Conservation (phyloP, 1,140 invertebrate genomes). For the Protaetia brevitarsis region DNA sequence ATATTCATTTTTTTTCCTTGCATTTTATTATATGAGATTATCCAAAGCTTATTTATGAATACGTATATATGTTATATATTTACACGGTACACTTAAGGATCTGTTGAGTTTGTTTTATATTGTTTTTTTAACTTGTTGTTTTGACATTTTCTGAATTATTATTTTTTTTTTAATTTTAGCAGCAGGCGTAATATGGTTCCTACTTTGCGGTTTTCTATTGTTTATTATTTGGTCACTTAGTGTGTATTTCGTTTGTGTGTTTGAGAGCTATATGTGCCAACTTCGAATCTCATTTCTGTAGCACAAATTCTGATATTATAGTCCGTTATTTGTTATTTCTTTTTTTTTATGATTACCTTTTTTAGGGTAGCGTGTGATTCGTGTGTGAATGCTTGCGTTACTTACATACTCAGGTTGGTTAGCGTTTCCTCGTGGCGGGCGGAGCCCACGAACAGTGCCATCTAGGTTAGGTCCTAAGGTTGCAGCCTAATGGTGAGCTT, state of each 20-base stretch:
- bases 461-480: conserved; percentile 41
- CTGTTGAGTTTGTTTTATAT: conserved; percentile 31
- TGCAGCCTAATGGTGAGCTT: conserved; percentile 40
- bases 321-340: conserved; percentile 30
- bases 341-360: conserved; percentile 26
- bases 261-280: conserved; percentile 38
- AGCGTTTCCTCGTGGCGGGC: conserved; percentile 35
- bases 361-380: conserved; percentile 17
- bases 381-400: conserved; percentile 27
- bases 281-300: conserved; percentile 28
- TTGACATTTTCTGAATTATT: conserved; percentile 26
- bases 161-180: conserved; percentile 32
- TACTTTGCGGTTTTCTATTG: conserved; percentile 30
- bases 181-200: conserved; percentile 43
- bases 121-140: conserved; percentile 30
- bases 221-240: conserved; percentile 34
- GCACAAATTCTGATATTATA: conserved; percentile 30
- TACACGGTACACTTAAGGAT: conserved; percentile 23
- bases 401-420: conserved; percentile 41
- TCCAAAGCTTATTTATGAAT: conserved; percentile 34
- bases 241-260: conserved; percentile 33
- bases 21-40: conserved; percentile 13
- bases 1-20: conserved; percentile 20
- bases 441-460: conserved; percentile 40
- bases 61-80: conserved; percentile 31